These are phyloP conservation scores for Eubucco bourcierii DNA, from an alignment of 2,113 vertebrate genomes.

Conservation along the genomic window DNA sequence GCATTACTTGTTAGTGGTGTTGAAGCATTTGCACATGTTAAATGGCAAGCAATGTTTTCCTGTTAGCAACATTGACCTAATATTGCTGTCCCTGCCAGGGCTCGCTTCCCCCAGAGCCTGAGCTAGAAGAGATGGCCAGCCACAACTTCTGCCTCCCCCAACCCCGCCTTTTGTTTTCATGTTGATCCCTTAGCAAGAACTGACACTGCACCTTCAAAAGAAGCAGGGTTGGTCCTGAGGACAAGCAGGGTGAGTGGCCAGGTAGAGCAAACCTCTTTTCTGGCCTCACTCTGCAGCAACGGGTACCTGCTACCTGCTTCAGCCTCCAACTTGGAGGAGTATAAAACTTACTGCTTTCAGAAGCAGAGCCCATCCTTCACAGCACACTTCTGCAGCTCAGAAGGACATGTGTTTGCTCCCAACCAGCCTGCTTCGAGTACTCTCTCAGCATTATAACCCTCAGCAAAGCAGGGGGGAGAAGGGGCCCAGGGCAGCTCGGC, in stretches of 20 bases:
- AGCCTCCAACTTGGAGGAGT: not conserved
- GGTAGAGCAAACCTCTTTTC: not conserved
- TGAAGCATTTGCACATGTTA: not conserved
- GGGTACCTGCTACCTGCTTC: fast-evolving
- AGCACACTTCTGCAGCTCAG: not conserved
- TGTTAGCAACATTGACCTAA: not conserved
- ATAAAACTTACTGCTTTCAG: not conserved
- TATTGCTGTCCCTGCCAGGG: not conserved
- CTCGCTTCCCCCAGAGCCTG: not conserved
- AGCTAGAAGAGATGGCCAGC: not conserved
- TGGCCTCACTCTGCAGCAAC: fast-evolving
- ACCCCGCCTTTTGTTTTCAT: not conserved
- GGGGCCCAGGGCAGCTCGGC: constrained; percentile 26
- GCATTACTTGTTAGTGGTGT: not conserved
- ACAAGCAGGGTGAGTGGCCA: not conserved
- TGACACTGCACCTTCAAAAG: not conserved
- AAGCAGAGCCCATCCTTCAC: not conserved
- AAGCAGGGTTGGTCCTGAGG: not conserved
- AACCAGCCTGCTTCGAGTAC: not conserved
- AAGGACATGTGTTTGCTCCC: not conserved
- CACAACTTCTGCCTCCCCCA: not conserved
- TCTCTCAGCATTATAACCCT: not conserved
- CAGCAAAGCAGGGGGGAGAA: not conserved
- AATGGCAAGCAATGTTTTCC: not conserved
- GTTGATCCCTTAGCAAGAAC: not conserved